Percentiles rank a stretch among this genome's conserved stretches.
Conservation (phyloP, 1,140 invertebrate genomes). For the Hypothenemus hampei region DNA sequence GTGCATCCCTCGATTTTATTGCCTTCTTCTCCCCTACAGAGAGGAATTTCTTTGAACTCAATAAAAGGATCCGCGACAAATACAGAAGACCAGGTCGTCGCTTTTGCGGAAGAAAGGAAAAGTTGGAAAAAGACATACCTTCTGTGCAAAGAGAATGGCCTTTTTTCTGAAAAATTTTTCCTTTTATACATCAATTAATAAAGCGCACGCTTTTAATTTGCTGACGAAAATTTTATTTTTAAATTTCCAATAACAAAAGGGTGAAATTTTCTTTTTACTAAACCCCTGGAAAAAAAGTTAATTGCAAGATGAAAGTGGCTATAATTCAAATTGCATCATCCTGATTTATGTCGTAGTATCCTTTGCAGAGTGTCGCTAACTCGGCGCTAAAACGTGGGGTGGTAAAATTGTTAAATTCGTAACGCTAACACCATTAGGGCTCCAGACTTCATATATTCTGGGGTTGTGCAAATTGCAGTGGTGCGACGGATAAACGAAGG, state of each 20-base stretch:
- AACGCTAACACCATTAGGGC: constrained; percentile 46
- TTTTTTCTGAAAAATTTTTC: constrained; percentile 1
- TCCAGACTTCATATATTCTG: constrained; percentile 28
- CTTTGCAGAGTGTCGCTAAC: constrained; percentile 16
- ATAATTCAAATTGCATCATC: constrained; percentile 9
- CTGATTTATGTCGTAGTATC: constrained; percentile 20
- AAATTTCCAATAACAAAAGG: too few species aligned
- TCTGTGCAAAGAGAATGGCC: too few species aligned
- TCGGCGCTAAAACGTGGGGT: constrained; percentile 43
- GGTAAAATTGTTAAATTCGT: constrained; percentile 48
- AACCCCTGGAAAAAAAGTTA: background rate
- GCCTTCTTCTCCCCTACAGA: constrained; percentile 22
- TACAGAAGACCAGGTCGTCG: constrained; percentile 11
- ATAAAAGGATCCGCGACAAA: constrained; percentile 17
- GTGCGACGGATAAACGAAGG: constrained; percentile 43
- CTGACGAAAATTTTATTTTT: too few species aligned
- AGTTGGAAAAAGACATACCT: constrained; percentile 5
- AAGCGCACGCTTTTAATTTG: background rate
- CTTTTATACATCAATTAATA: constrained; percentile 8
- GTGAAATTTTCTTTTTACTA: too few species aligned
- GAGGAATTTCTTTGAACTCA: constrained; percentile 21
- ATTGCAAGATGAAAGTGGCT: background rate
- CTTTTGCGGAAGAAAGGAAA: constrained; percentile 1
- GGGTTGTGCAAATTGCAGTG: constrained; percentile 42
- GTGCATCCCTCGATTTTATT: constrained; percentile 19